Percentiles rank a stretch among this genome's conserved stretches.
Evolutionary conservation across 2,888 invertebrate genomes (phyloP).

Genomic region (Candidula unifasciata): DNA sequence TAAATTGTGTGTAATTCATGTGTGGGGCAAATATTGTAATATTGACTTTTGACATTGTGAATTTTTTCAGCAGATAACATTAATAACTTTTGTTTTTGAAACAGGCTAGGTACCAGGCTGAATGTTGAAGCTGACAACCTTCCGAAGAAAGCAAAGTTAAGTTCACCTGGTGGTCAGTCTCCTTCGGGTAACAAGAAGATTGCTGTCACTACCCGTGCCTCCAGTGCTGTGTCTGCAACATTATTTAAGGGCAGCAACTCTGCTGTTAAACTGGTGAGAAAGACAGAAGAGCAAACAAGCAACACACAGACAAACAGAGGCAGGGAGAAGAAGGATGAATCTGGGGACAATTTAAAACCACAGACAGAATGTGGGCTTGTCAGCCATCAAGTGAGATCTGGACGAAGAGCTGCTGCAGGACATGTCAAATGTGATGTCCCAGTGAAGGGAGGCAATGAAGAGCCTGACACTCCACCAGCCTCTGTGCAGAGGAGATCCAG

Average conservation of each 20-base stretch:
- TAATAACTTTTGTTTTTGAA: no score
- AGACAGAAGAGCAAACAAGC: neutral
- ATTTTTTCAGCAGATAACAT: no score
- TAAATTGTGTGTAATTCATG: no score
- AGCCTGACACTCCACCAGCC: neutral
- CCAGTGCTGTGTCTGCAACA: neutral
- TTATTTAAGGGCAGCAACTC: neutral
- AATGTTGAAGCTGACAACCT: neutral
- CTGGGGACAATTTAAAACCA: neutral
- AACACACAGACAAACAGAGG: neutral
- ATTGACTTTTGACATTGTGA: no score
- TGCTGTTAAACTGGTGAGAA: neutral
- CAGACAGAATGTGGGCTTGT: neutral
- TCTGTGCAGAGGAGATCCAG: neutral
- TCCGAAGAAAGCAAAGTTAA: conserved; percentile 1
- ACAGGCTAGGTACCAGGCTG: no score
- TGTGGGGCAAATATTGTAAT: no score
- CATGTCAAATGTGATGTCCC: neutral
- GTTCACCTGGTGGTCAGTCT: neutral
- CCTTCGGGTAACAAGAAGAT: neutral
- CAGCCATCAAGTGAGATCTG: neutral
- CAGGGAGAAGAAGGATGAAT: neutral
- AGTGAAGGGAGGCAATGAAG: neutral
- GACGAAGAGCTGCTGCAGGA: neutral
- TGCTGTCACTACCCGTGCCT: neutral